Evolutionary conservation across 64 coral and sea anemone genomes (phyloP).

Genomic region (Orbicella faveolata): DNA sequence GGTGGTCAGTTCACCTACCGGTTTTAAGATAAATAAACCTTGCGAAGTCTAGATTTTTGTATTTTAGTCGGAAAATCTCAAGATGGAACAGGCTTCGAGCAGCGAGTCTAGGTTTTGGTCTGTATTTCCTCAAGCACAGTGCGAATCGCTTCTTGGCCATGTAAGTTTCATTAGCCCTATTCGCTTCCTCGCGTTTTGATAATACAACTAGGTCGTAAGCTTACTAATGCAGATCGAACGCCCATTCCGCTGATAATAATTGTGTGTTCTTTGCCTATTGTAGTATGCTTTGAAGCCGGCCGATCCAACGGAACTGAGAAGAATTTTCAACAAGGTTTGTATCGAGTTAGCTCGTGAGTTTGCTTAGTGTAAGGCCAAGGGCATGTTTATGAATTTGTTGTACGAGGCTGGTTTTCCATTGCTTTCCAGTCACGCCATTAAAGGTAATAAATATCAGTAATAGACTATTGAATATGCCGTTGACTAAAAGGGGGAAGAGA

Average conservation of each 20-base stretch:
- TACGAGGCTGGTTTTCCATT: too few species aligned
- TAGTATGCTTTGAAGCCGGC: conserved; percentile 86
- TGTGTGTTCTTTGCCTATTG: conserved; percentile 3
- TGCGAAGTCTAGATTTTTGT: background rate
- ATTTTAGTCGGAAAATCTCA: background rate
- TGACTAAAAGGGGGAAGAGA: background rate
- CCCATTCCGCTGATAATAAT: background rate
- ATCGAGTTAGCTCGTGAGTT: too few species aligned
- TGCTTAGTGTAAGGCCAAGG: too few species aligned
- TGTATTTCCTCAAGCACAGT: conserved; percentile 7
- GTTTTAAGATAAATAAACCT: background rate
- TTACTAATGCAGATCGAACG: background rate
- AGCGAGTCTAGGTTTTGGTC: conserved; percentile 5
- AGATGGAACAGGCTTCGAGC: conserved; percentile 4
- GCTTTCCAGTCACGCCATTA: background rate
- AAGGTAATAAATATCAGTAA: background rate
- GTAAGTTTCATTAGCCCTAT: background rate
- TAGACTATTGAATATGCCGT: background rate
- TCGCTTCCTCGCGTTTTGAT: background rate
- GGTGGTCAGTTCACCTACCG: background rate
- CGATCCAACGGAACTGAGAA: conserved; percentile 63
- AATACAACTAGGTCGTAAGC: background rate
- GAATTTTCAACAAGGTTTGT: conserved; percentile 86
- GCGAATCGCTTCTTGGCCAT: conserved; percentile 11
- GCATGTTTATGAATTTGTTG: too few species aligned